Percentiles rank a stretch among this genome's conserved stretches.
phyloP scores from a whole-genome alignment of 2,888 invertebrate species.

The Aleiodes leptofemur region DNA sequence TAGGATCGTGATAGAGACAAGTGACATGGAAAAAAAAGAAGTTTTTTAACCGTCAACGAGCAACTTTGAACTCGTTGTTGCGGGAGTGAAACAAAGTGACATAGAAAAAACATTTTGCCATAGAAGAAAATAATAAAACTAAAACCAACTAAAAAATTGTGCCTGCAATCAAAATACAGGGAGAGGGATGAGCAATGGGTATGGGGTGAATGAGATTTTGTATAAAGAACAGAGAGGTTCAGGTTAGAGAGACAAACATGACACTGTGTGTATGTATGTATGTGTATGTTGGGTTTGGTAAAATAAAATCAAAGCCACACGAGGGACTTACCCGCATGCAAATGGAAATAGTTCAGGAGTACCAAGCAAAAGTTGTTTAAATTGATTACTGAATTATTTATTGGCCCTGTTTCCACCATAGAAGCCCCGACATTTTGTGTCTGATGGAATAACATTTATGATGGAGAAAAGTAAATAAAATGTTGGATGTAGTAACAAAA shows the following conservation, averaged over 20 bases:
- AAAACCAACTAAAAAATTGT: constrained; percentile 28
- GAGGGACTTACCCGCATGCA: constrained; percentile 59
- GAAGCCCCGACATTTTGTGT: neutral
- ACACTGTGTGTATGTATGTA: constrained; percentile 5
- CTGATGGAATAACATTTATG: constrained; percentile 3
- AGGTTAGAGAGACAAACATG: constrained; percentile 30
- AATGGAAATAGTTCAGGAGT: constrained; percentile 60
- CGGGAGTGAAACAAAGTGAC: constrained; percentile 33
- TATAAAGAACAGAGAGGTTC: constrained; percentile 12
- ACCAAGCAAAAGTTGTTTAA: constrained; percentile 63
- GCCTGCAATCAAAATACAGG: constrained; percentile 61
- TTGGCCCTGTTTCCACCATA: constrained; percentile 50
- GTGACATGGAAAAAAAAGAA: constrained; percentile 31
- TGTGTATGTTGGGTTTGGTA: constrained; percentile 43
- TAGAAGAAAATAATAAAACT: constrained; percentile 26
- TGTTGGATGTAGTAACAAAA: too few relatives aligned
- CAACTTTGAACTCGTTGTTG: constrained; percentile 47
- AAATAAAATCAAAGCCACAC: constrained; percentile 65
- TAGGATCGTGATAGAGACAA: neutral
- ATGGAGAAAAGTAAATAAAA: neutral
- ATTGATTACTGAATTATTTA: constrained; percentile 70
- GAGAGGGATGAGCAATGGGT: constrained; percentile 32
- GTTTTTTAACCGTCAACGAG: constrained; percentile 20
- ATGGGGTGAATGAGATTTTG: constrained; percentile 13
- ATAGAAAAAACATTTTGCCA: constrained; percentile 14